These are phyloP conservation scores for Camponotus vicinus DNA, from an alignment of 1,140 invertebrate species.

Conservation along the genomic window DNA sequence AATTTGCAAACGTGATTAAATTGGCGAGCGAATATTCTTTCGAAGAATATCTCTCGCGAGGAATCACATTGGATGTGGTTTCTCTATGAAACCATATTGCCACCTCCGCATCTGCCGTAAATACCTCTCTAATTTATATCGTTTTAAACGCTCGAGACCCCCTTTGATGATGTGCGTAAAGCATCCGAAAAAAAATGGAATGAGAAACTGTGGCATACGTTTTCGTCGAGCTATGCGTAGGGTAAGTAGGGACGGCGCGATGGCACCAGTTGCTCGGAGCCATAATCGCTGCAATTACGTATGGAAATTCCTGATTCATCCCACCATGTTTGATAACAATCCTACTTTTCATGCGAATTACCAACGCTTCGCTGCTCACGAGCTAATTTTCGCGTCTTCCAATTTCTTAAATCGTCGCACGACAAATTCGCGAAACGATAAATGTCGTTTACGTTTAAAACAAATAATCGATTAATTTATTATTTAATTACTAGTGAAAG, in stretches of 20 bases:
- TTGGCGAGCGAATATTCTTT: not conserved
- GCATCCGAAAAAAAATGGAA: constrained; percentile 20
- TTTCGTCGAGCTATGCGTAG: not conserved
- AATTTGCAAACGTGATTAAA: not conserved
- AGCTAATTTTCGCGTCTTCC: not conserved
- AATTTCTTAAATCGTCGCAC: not conserved
- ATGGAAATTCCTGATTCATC: constrained; percentile 85
- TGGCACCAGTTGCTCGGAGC: constrained; percentile 81
- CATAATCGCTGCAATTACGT: constrained; percentile 84
- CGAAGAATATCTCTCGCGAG: not conserved
- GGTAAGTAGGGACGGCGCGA: constrained; percentile 49
- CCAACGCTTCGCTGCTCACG: constrained; percentile 49
- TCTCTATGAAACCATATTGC: constrained; percentile 75
- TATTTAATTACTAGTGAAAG: not conserved
- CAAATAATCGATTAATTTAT: not conserved
- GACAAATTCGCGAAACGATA: not conserved
- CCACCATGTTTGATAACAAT: constrained; percentile 72
- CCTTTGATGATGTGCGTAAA: constrained; percentile 57
- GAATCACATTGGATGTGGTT: constrained; percentile 73
- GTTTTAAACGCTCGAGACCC: constrained; percentile 83
- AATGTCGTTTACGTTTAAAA: not conserved
- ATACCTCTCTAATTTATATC: constrained; percentile 80
- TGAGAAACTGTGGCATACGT: constrained; percentile 32
- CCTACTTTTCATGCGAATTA: constrained; percentile 67
- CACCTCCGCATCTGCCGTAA: constrained; percentile 79